Evolutionary conservation across 2,797 vertebrate species (phyloP).

Genomic region (Vultur gryphus): DNA sequence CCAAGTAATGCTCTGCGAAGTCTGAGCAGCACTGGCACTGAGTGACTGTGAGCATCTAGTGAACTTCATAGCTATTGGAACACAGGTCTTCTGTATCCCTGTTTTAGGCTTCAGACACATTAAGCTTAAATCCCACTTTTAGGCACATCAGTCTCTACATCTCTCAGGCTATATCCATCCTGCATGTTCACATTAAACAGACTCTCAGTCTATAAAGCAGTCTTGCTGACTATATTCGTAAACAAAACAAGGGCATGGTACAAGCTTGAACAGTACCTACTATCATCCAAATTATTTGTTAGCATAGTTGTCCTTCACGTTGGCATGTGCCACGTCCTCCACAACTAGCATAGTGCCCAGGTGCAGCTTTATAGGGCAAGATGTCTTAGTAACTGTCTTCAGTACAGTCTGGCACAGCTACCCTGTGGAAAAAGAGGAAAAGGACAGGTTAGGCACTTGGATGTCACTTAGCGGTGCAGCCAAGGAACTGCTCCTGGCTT

Average conservation of each 20-base stretch:
- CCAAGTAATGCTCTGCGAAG: accelerated
- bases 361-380: neutral
- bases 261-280: neutral
- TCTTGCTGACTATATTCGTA: neutral
- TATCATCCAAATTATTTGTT: neutral
- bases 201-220: neutral
- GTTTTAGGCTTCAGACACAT: neutral
- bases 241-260: neutral
- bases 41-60: neutral
- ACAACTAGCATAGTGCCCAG: neutral
- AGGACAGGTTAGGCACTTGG: neutral
- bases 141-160: neutral
- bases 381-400: neutral
- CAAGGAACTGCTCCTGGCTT: neutral
- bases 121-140: neutral
- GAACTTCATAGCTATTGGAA: neutral
- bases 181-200: neutral
- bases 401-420: neutral
- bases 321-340: too few relatives aligned
- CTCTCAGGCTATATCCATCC: neutral
- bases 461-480: neutral
- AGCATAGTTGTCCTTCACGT: neutral
- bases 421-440: neutral
- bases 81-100: neutral
- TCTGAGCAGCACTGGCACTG: neutral